Evolutionary conservation across 2,113 vertebrate species (phyloP), one percentile per base, ranked within the genome.

Genomic region (Lethenteron reissneri): DNA sequence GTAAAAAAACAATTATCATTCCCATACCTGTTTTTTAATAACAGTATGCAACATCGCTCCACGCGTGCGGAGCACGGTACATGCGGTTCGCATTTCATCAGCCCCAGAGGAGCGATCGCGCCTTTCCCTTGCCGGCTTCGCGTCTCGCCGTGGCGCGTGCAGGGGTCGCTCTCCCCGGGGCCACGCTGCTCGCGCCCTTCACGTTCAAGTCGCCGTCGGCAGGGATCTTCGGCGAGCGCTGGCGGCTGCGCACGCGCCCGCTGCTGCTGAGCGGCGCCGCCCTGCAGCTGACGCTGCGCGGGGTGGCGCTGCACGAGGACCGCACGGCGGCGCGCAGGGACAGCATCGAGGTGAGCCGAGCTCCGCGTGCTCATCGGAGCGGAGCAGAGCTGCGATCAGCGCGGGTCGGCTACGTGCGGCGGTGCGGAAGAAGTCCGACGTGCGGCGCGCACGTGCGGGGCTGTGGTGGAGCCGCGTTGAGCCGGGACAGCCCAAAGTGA

Each of bases 181-280:
- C 85, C 72, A 85, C 77, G 0, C 79, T 74, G 71, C 73, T 2
- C 13, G 80, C 92, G 58, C 78, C 78, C 62, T 83, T 90, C 75
- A 77, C 82, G 74, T 97, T 95, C 77, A 95, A 92, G 77, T 87
- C 88, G 7, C 71, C 76, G 58, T 75, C 70, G 56, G 75, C 84
- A 56, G 88, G 89, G 9, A 80, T 94, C 78, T 81, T 82, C 78
- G 83, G 78, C 1, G 91, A 97, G 72, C 74, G 72, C 4, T 97
- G 92, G 92, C 83, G 83, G 74, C 85, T 96, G 71, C 80, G 81
- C 72, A 90, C 92, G n/a, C 87, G 86, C 75, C 92, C 92, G 11
- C 57, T 81, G 56, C 78, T 96, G 70, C 75, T 94, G 76, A 86
- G 82, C 72, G 89, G 90, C 58, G 88, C 92, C 57, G 25, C 79